Evolutionary conservation across 2,113 vertebrate species (phyloP).

Genomic region (Arvicanthis niloticus): DNA sequence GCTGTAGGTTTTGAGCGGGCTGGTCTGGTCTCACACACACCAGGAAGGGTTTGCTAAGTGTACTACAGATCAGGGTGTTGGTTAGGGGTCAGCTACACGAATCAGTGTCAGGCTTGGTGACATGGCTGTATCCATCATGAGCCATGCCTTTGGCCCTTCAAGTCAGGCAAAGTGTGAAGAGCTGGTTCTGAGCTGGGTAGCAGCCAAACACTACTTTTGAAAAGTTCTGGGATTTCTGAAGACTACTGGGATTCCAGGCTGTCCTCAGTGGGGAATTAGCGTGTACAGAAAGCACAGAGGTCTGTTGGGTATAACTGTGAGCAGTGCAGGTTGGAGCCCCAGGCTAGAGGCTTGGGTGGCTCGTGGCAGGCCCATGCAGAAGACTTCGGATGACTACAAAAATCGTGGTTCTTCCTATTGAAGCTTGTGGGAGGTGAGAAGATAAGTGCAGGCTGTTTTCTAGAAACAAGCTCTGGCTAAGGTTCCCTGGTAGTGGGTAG

Average conservation of each 20-base stretch:
- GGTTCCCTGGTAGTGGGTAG: not conserved
- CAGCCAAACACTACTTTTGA: not conserved
- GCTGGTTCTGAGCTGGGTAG: not conserved
- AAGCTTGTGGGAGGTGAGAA: slow-evolving; percentile 33
- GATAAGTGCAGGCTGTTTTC: not conserved
- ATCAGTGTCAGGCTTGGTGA: not conserved
- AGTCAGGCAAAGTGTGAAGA: not conserved
- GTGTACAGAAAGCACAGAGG: not conserved
- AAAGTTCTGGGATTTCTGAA: no score
- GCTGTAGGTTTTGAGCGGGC: not conserved
- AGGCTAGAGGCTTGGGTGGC: not conserved
- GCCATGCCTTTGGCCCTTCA: not conserved
- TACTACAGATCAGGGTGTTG: not conserved
- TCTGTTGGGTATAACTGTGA: not conserved
- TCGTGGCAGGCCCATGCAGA: not conserved
- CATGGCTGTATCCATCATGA: not conserved
- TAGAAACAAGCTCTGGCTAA: slow-evolving; percentile 3
- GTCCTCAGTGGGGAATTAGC: not conserved
- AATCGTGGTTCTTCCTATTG: not conserved
- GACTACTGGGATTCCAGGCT: not conserved
- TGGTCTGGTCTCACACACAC: not conserved
- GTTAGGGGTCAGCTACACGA: not conserved
- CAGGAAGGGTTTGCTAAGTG: not conserved
- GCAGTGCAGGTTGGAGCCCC: not conserved
- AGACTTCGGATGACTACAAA: not conserved